These are phyloP conservation scores for Ctenodactylus gundi DNA, from an alignment of 2,113 vertebrate genomes.

Conservation along the genomic window DNA sequence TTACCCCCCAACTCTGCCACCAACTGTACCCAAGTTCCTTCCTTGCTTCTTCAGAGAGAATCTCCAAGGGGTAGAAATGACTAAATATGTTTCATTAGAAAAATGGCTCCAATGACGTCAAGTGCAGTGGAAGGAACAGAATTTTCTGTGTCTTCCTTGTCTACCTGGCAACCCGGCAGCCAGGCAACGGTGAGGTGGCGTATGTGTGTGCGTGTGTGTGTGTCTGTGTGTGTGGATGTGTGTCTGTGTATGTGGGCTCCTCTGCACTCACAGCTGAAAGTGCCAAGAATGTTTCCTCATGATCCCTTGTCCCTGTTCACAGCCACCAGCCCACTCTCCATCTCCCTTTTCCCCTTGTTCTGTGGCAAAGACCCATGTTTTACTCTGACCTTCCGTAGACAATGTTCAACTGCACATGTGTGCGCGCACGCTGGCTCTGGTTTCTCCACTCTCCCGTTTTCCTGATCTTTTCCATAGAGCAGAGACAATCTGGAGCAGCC, in stretches of 20 bases:
- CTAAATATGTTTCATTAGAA: not conserved
- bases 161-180: constrained; percentile 62
- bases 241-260: constrained; percentile 51
- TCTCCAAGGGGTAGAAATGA: not conserved
- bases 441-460: constrained; percentile 15
- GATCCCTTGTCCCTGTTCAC: not conserved
- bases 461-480: constrained; percentile 52
- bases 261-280: not conserved
- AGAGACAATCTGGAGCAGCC: constrained; percentile 51
- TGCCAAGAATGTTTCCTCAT: not conserved
- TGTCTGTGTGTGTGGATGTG: too few species aligned
- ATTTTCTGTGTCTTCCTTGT: constrained; percentile 34
- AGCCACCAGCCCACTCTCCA: not conserved
- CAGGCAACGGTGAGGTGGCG: too few species aligned
- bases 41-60: not conserved
- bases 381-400: not conserved
- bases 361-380: not conserved
- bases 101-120: constrained; percentile 3
- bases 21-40: not conserved
- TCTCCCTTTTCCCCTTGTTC: not conserved
- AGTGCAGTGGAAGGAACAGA: constrained; percentile 37
- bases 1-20: not conserved
- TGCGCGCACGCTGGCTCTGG: constrained; percentile 33
- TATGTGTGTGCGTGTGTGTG: too few species aligned
- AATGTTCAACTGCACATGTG: constrained; percentile 31